phyloP scores from a whole-genome alignment of 2,113 vertebrate species.

The Glaucidium brasilianum region DNA sequence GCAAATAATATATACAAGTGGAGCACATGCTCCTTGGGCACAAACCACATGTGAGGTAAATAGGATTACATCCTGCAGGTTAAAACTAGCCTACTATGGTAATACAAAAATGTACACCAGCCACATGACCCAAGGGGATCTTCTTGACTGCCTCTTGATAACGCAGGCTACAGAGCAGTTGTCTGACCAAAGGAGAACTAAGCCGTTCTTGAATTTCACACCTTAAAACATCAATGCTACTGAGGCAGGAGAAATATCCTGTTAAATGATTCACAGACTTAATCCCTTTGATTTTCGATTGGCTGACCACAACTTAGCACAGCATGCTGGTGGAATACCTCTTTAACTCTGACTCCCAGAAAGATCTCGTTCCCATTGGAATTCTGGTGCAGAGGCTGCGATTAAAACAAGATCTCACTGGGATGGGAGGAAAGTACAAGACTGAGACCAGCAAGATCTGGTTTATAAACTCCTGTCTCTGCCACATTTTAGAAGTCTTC shows the following conservation, averaged over 20 bases:
- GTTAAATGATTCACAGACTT: constrained; percentile 67
- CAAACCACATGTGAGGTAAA: constrained; percentile 62
- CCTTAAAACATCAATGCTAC: constrained; percentile 66
- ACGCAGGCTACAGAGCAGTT: background rate
- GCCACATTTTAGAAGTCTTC: background rate
- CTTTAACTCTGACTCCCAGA: constrained; percentile 52
- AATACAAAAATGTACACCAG: constrained; percentile 57
- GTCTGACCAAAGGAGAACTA: constrained; percentile 63
- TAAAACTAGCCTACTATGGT: constrained; percentile 60
- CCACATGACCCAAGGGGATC: constrained; percentile 65
- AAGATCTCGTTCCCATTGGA: constrained; percentile 56
- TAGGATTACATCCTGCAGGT: constrained; percentile 65
- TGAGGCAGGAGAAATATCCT: constrained; percentile 65
- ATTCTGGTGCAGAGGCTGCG: background rate
- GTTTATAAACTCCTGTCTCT: background rate
- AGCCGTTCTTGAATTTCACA: constrained; percentile 67
- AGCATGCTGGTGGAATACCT: constrained; percentile 59
- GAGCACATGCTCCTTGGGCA: constrained; percentile 36
- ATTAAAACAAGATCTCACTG: constrained; percentile 41
- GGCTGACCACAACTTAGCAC: constrained; percentile 64
- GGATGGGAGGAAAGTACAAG: background rate
- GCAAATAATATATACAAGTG: constrained; percentile 7
- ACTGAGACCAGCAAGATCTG: background rate
- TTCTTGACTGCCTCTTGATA: constrained; percentile 64
- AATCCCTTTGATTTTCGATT: constrained; percentile 69